Evolutionary conservation across 37 sponge, comb jelly and placozoan genomes (phyloP).

Genomic region (Ianthella basta): DNA sequence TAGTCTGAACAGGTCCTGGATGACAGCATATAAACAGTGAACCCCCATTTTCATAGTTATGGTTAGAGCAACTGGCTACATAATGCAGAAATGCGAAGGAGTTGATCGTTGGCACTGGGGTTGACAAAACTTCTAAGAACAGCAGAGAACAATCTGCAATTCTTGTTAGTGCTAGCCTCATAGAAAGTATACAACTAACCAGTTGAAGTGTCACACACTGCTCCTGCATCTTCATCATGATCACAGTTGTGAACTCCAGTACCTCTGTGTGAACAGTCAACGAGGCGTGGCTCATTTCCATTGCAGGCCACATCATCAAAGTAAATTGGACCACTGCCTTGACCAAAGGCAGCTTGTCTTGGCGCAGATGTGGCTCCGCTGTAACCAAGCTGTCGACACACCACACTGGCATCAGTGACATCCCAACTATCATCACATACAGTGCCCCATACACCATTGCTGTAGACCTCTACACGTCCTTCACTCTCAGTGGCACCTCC

Average conservation of each 20-base stretch:
- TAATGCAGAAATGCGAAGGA: too few relatives aligned
- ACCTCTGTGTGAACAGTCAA: neutral
- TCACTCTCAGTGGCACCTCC: neutral
- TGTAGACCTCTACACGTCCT: neutral
- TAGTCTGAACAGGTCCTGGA: too few relatives aligned
- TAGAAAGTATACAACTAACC: neutral
- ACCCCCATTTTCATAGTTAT: too few relatives aligned
- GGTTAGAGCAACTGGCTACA: too few relatives aligned
- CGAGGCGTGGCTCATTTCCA: neutral
- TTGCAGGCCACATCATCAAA: neutral
- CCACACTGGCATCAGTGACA: neutral
- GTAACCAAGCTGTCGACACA: neutral
- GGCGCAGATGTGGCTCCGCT: neutral
- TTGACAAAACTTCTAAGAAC: too few relatives aligned
- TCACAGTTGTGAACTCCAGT: neutral
- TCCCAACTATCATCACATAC: conserved; percentile 7
- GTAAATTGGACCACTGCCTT: neutral
- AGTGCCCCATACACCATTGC: neutral
- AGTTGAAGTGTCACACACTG: neutral
- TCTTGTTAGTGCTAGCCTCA: too few relatives aligned
- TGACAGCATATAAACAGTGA: too few relatives aligned
- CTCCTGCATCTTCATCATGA: conserved; percentile 2
- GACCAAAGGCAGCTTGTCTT: neutral
- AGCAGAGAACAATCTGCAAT: too few relatives aligned
- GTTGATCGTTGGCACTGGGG: too few relatives aligned